Conservation (phyloP, 2,888 invertebrate genomes). For the Lagria hirta region DNA sequence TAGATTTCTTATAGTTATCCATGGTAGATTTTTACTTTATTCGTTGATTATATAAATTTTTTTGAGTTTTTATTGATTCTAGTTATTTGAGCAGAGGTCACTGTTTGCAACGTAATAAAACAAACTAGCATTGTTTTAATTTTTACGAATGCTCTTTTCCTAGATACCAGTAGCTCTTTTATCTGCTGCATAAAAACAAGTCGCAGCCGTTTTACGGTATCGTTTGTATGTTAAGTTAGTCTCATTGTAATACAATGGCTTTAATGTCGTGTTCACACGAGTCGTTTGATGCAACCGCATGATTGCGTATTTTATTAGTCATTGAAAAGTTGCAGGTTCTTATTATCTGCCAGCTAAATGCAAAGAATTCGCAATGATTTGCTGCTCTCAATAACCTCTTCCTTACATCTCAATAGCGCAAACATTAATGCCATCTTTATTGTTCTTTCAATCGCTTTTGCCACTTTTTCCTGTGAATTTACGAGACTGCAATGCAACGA, state of each 20-base stretch:
- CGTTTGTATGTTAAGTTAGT: constrained; percentile 31
- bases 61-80: too few species aligned
- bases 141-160: constrained; percentile 5
- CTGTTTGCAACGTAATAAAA: too few species aligned
- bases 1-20: too few species aligned
- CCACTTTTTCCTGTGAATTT: neutral
- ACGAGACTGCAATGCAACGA: neutral
- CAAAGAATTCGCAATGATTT: constrained; percentile 8
- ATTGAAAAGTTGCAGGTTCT: constrained; percentile 9
- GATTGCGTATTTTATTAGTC: constrained; percentile 29
- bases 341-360: constrained; percentile 9
- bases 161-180: constrained; percentile 5
- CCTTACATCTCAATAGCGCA: constrained; percentile 13
- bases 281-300: constrained; percentile 22
- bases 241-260: constrained; percentile 34
- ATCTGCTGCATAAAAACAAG: constrained; percentile 27
- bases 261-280: constrained; percentile 17
- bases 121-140: too few species aligned
- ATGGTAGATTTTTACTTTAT: too few species aligned
- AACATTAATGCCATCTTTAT: constrained; percentile 1
- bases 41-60: too few species aligned
- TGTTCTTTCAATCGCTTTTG: neutral
- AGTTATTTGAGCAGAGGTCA: too few species aligned
- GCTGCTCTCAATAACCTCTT: neutral
- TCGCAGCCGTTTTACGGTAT: constrained; percentile 22